A percentile compares a stretch with the other conserved stretches of the same genome.
Conservation (phyloP, 2,888 invertebrate species). For the Athalia circularis region DNA sequence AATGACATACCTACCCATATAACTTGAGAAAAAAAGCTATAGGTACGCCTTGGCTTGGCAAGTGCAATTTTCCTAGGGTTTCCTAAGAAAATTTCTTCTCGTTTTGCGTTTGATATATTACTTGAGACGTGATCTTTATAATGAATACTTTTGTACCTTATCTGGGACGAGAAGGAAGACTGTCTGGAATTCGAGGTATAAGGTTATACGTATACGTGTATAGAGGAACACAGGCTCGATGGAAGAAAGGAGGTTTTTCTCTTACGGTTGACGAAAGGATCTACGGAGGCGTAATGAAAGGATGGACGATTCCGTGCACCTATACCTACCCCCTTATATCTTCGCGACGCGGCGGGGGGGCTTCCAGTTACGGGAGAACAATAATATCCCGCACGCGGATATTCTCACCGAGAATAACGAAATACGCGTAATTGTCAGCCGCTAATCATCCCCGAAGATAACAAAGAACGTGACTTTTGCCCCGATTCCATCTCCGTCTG, state of each 20-base stretch:
- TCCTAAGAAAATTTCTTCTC: slow-evolving; percentile 13
- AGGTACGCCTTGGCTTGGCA: slow-evolving; percentile 21
- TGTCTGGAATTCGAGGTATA: slow-evolving; percentile 37
- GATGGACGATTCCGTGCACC: slow-evolving; percentile 30
- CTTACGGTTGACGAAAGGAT: slow-evolving; percentile 22
- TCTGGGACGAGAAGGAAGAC: slow-evolving; percentile 28
- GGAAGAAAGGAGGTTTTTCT: slow-evolving; percentile 33
- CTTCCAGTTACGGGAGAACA: background rate
- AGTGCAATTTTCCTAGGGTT: slow-evolving; percentile 22
- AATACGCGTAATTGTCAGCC: slow-evolving; percentile 17
- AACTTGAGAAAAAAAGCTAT: no score
- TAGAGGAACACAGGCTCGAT: background rate
- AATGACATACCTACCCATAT: no score
- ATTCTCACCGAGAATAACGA: slow-evolving; percentile 13
- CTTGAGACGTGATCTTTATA: slow-evolving; percentile 36
- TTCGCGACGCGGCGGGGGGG: background rate
- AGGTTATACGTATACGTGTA: slow-evolving; percentile 5
- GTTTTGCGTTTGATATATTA: slow-evolving; percentile 29
- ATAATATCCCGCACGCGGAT: background rate
- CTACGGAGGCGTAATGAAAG: slow-evolving; percentile 33
- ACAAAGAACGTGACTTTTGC: slow-evolving; percentile 29
- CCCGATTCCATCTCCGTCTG: background rate
- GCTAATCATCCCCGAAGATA: slow-evolving; percentile 29
- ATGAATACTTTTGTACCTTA: slow-evolving; percentile 41
- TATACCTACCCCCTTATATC: slow-evolving; percentile 7